These are phyloP conservation scores for Piaya cayana DNA, from an alignment of 2,113 vertebrate genomes.

Conservation along the genomic window DNA sequence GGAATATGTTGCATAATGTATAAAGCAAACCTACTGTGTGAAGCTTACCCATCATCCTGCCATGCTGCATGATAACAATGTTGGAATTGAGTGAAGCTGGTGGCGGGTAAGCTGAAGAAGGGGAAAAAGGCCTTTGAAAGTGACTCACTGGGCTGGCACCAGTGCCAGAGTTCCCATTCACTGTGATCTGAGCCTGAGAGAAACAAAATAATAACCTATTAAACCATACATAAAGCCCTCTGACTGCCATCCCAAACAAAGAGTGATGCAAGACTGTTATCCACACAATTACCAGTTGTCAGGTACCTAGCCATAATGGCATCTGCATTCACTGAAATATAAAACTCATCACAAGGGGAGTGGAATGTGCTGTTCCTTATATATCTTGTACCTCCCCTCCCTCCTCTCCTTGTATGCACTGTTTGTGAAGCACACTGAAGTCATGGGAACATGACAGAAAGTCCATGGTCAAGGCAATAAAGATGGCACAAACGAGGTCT, in stretches of 20 bases:
- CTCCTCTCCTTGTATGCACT: not conserved
- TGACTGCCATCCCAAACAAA: not conserved
- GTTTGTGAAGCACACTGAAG: not conserved
- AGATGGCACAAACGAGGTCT: not conserved
- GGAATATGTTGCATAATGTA: not conserved
- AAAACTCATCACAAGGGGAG: constrained; percentile 1
- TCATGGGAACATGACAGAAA: not conserved
- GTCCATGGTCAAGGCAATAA: not conserved
- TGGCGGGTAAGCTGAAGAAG: constrained; percentile 84
- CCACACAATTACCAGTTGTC: not conserved
- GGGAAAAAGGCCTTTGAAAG: constrained; percentile 90
- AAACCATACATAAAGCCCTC: constrained; percentile 22
- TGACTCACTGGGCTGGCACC: constrained; percentile 82
- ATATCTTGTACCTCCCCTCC: not conserved
- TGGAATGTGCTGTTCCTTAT: not conserved
- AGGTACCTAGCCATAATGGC: not conserved
- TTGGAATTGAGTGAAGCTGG: constrained; percentile 84
- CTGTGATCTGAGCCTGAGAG: constrained; percentile 86
- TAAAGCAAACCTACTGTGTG: constrained; percentile 23
- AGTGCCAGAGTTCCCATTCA: constrained; percentile 87
- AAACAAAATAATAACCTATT: constrained; percentile 64
- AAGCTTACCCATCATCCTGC: constrained; percentile 87
- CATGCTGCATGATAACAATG: constrained; percentile 81
- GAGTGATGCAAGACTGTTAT: not conserved
- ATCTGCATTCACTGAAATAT: constrained; percentile 42